Conservation (phyloP, 1,140 invertebrate genomes). For the Eupeodes corollae region DNA sequence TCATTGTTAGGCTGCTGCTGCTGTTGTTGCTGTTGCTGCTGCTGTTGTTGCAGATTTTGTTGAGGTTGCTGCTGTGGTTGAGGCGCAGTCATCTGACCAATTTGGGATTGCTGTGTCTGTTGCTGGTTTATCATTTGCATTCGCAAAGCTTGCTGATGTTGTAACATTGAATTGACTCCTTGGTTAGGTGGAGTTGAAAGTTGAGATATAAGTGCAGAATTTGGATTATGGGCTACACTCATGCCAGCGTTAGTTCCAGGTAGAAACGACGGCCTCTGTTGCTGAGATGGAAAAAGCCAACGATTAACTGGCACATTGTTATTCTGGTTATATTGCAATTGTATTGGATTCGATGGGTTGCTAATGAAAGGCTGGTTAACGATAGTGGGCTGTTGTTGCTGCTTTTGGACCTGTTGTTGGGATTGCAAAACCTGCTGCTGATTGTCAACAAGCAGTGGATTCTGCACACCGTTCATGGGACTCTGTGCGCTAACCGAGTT, state of each 20-base stretch:
- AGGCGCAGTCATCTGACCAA: slow-evolving; percentile 27
- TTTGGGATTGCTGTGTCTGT: slow-evolving; percentile 2
- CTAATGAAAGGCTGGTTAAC: not conserved
- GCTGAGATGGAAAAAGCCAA: slow-evolving; percentile 30
- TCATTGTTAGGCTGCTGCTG: slow-evolving; percentile 15
- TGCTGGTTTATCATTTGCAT: slow-evolving; percentile 34
- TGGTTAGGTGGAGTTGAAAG: slow-evolving; percentile 54
- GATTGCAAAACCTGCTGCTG: slow-evolving; percentile 7
- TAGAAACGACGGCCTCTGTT: slow-evolving; percentile 26
- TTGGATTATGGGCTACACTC: slow-evolving; percentile 26
- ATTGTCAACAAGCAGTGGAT: not conserved
- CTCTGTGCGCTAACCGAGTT: slow-evolving; percentile 36
- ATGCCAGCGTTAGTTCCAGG: slow-evolving; percentile 14
- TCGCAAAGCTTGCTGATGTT: slow-evolving; percentile 36
- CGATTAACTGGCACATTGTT: slow-evolving; percentile 24
- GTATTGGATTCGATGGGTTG: slow-evolving; percentile 10
- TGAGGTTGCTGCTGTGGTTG: slow-evolving; percentile 37
- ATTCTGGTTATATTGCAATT: not conserved
- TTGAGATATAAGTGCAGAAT: slow-evolving; percentile 55
- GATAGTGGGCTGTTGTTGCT: slow-evolving; percentile 9
- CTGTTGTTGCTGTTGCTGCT: slow-evolving; percentile 30
- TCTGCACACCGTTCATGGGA: slow-evolving; percentile 18
- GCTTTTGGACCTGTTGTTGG: slow-evolving; percentile 10
- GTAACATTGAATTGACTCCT: slow-evolving; percentile 29
- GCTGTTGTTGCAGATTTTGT: slow-evolving; percentile 36